phyloP scores from a whole-genome alignment of 1,140 invertebrate genomes.

The Cyphomyrmex costatus region DNA sequence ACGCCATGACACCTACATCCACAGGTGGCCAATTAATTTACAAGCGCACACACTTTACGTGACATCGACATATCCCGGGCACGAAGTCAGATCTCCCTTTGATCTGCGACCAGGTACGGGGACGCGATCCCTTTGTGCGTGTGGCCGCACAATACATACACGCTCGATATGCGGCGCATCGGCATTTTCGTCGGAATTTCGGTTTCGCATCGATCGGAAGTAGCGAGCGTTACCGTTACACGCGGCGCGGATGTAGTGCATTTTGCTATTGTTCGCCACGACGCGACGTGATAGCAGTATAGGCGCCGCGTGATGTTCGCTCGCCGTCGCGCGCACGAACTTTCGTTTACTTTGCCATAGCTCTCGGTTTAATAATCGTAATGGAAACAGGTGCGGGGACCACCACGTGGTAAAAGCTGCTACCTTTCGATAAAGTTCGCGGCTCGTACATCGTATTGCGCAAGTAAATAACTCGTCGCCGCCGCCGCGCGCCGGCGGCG shows the following conservation, averaged over 20 bases:
- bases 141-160: conserved; percentile 44
- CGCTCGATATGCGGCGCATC: conserved; percentile 24
- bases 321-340: not conserved
- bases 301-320: not conserved
- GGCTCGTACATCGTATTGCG: not conserved
- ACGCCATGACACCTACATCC: conserved; percentile 67
- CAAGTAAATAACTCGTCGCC: conserved; percentile 30
- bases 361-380: conserved; percentile 58
- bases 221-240: conserved; percentile 22
- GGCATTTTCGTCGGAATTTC: conserved; percentile 52
- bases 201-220: conserved; percentile 53
- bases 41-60: conserved; percentile 77
- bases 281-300: no score
- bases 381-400: conserved; percentile 54
- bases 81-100: conserved; percentile 71
- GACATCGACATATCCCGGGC: conserved; percentile 76
- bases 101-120: conserved; percentile 51
- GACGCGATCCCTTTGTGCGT: conserved; percentile 59
- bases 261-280: conserved; percentile 34
- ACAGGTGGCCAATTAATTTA: conserved; percentile 79
- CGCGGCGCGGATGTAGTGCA: not conserved
- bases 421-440: conserved; percentile 35
- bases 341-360: conserved; percentile 38
- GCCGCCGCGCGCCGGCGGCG: not conserved
- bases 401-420: conserved; percentile 23